A percentile compares a stretch with the other conserved stretches of the same genome.
These are phyloP conservation scores for Hoplias malabaricus DNA, from an alignment of 2,113 vertebrate genomes.

Conservation along the genomic window DNA sequence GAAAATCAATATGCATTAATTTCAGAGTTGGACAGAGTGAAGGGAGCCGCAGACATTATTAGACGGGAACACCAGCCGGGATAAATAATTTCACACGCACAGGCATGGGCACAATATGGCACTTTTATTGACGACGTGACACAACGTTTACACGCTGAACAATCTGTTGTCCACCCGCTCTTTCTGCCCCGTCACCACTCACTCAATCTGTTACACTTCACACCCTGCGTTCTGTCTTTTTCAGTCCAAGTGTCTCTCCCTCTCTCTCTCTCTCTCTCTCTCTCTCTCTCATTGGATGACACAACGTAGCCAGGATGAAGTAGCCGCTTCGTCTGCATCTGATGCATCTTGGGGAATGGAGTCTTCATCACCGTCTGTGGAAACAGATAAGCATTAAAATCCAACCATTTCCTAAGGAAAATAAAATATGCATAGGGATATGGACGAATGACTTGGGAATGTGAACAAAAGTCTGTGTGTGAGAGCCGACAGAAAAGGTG, in stretches of 20 bases:
- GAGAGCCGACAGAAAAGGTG: too few relatives aligned
- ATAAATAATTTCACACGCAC: conserved; percentile 52
- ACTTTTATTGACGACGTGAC: conserved; percentile 68
- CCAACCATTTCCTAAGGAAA: too few relatives aligned
- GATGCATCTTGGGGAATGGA: conserved; percentile 18
- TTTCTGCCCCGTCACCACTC: conserved; percentile 40
- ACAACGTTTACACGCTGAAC: conserved; percentile 71
- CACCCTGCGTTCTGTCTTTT: conserved; percentile 59
- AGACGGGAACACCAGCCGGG: conserved; percentile 49
- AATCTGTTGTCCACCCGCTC: conserved; percentile 60
- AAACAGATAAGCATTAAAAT: neutral
- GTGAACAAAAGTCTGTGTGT: too few relatives aligned
- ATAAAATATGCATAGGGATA: too few relatives aligned
- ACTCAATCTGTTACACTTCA: conserved; percentile 41
- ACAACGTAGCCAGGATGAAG: conserved; percentile 69
- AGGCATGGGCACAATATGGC: conserved; percentile 57
- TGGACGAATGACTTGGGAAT: too few relatives aligned
- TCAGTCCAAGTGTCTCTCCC: conserved; percentile 66
- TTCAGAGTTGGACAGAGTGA: conserved; percentile 39
- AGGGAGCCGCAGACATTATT: conserved; percentile 49
- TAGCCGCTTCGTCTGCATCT: conserved; percentile 48
- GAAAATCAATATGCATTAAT: conserved; percentile 61
- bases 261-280: conserved; percentile 20
- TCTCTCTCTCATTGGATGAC: conserved; percentile 67
- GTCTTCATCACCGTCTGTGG: conserved; percentile 46